phyloP scores from a whole-genome alignment of 2,113 vertebrate genomes.

The Pachypanchax playfairii region DNA sequence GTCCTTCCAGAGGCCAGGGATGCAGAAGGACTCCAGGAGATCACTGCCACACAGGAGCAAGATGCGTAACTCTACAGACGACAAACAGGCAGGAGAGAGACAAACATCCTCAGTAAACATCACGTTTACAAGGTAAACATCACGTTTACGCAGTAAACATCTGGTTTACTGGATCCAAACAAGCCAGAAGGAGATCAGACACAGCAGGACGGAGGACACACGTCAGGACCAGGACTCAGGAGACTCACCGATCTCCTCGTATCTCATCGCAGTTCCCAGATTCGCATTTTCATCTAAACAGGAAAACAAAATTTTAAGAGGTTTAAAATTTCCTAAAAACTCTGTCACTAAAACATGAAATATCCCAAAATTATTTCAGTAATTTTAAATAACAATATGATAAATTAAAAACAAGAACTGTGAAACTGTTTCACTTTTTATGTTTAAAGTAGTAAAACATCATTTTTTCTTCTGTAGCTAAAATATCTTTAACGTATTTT shows the following conservation, averaged over 20 bases:
- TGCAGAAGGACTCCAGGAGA: constrained; percentile 98
- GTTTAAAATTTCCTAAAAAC: no score
- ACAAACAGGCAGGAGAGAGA: constrained; percentile 60
- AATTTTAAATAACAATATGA: no score
- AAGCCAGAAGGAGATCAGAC: constrained; percentile 33
- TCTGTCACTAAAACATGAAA: no score
- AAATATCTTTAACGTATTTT: no score
- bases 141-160: constrained; percentile 54
- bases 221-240: neutral
- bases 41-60: constrained; percentile 97
- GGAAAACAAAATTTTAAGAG: no score
- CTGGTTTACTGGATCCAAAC: constrained; percentile 43
- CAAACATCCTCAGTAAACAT: constrained; percentile 51
- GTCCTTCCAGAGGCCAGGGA: constrained; percentile 98
- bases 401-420: no score
- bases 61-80: constrained; percentile 91
- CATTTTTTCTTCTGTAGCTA: no score
- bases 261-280: constrained; percentile 91
- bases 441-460: no score
- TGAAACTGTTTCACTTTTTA: neutral
- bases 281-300: constrained; percentile 94
- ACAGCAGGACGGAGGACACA: constrained; percentile 35
- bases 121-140: constrained; percentile 25
- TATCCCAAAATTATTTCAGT: no score
- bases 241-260: constrained; percentile 96